phyloP scores from a whole-genome alignment of 2,113 vertebrate species.

The Oryzias woworae region DNA sequence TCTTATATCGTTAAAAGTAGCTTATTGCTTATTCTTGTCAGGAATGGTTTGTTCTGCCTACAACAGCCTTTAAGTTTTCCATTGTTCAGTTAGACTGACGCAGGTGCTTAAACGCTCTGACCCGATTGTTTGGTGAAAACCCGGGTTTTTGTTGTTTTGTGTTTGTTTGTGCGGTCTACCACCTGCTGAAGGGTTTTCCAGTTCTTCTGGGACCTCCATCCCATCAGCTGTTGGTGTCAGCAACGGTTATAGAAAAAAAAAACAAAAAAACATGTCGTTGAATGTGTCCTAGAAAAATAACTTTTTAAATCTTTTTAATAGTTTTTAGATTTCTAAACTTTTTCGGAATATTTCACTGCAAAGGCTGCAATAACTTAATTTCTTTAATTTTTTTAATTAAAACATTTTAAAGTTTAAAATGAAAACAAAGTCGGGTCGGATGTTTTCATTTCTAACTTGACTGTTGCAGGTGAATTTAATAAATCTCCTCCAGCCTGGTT shows the following conservation, averaged over 20 bases:
- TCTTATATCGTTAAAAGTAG: no score
- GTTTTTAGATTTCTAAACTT: constrained; percentile 29
- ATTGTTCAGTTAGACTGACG: no score
- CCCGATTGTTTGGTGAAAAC: no score
- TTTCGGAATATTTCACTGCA: constrained; percentile 31
- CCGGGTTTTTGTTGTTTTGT: no score
- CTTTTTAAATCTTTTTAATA: constrained; percentile 17
- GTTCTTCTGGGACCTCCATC: constrained; percentile 26
- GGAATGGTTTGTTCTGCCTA: background rate
- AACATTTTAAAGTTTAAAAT: background rate
- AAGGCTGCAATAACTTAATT: constrained; percentile 2
- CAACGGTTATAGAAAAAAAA: constrained; percentile 20
- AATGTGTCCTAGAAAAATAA: constrained; percentile 27
- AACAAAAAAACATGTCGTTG: constrained; percentile 21
- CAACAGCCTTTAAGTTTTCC: constrained; percentile 2
- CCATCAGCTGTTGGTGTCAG: constrained; percentile 20
- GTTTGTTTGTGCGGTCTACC: constrained; percentile 30
- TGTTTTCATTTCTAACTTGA: no score
- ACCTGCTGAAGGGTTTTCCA: constrained; percentile 47
- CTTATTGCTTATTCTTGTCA: constrained; percentile 24
- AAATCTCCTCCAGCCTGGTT: no score
- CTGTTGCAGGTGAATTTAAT: no score
- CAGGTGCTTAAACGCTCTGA: no score
- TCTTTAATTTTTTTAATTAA: background rate
- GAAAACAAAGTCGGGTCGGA: background rate